A percentile compares a stretch with the other conserved stretches of the same genome.
Conservation (phyloP, 2,113 vertebrate species). For the Saimiri boliviensis region DNA sequence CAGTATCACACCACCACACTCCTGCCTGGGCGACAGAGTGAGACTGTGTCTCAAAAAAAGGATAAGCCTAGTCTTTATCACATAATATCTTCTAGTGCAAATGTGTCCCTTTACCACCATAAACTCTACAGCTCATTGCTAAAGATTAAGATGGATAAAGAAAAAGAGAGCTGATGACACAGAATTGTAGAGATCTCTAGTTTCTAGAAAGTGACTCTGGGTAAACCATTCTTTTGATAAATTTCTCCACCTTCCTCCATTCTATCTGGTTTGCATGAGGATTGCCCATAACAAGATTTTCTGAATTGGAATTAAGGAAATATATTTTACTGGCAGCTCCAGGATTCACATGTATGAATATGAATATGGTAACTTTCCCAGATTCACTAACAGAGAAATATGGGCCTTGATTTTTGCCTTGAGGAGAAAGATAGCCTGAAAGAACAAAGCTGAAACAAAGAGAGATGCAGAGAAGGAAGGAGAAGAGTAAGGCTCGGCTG, state of each 20-base stretch:
- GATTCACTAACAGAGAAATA: neutral
- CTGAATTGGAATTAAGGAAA: neutral
- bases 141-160: neutral
- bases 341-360: neutral
- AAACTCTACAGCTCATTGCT: conserved; percentile 35
- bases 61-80: too few relatives aligned
- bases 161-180: neutral
- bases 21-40: too few relatives aligned
- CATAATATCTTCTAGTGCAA: neutral
- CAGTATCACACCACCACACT: too few relatives aligned
- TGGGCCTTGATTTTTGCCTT: neutral
- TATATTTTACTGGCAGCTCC: neutral
- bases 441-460: conserved; percentile 44
- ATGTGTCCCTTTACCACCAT: neutral
- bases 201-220: neutral
- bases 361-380: neutral
- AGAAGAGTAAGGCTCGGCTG: neutral
- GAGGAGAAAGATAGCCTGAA: neutral
- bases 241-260: neutral
- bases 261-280: neutral
- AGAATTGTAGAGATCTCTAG: neutral
- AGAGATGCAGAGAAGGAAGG: neutral
- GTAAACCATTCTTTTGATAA: neutral
- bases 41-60: too few relatives aligned
- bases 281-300: neutral